Evolutionary conservation across 2,113 vertebrate genomes (phyloP), one percentile per base, ranked within the genome.

Genomic region (Otus sunia): DNA sequence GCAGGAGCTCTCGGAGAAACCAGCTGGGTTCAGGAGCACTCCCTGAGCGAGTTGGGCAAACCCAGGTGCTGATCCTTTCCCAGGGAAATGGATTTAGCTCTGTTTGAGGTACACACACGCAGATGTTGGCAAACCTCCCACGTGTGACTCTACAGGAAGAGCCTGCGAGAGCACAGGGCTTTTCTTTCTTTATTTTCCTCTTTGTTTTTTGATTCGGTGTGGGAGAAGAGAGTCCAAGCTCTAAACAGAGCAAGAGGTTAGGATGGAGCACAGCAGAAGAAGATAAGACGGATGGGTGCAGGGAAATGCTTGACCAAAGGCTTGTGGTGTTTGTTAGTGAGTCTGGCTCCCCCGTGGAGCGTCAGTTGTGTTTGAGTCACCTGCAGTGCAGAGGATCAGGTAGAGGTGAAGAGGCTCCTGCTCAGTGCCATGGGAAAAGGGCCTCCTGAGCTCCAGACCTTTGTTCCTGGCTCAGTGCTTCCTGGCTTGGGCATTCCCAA

Each of bases 41-140:
- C 49, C 74, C 84, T 0, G 23, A 34, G 63, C 0, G 2, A 27
- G 58, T 0, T 15, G 68, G 9, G 69, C 45, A 21, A 47, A 9
- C 43, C 78, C 84, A 41, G 69, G 66, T 34, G 90, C 86, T 39
- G 78, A 53, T 49, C 50, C 71, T 29, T 64, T 20, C 79, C 79
- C 75, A 30, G 19, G 39, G 30, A 15, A 4, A 3, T 4, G 18
- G 52, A 7, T 13, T 53, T 45, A 60, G 67, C 67, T 62, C 15
- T 15, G 86, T 47, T 52, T 68, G 95, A 72, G 95, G 53, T 37
- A 8, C 56, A 66, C 56, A 17, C 45, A 15, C 1, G 68, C 41
- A 58, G 75, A 2, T 74, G 58, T n/a, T 95, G 91, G 92, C 83
- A 94, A 11, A 58, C 36, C 79, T 94, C 94, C 95, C 76, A 21